Evolutionary conservation across 1,140 invertebrate genomes (phyloP), one percentile per base, ranked within the genome.

Genomic region (Trissolcus basalis): DNA sequence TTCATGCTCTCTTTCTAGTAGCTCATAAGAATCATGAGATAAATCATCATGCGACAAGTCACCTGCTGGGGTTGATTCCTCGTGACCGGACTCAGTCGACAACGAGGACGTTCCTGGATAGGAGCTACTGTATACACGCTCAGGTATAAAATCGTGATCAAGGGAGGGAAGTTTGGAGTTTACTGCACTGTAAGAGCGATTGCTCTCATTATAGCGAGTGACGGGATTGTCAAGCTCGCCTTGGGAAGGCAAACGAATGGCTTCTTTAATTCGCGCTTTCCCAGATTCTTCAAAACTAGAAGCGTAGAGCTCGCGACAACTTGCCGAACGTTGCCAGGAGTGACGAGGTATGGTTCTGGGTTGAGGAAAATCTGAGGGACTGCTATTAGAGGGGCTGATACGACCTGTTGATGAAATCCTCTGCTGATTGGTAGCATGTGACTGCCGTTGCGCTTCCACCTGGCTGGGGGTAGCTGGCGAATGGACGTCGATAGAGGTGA

Each of bases 21-120:
- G 84, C 81, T 96, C 95, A 84, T 96, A 96, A 73, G 95, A 96
- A 85, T 96, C 95, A 84, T 96, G 95, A 9, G 94, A 95, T 4
- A 96, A 87, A 87, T 96, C 95, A 82, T 96, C 95, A 83, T 95
- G 94, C 0, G 94, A 95, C 32, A 90, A 70, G 65, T 93, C 93
- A 50, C 91, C 91, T 47, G 86, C 85, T 0, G 82, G 87, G n/a
- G 83, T 86, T 3, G 87, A 87, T 51, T 87, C 87, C 70, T 85
- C 93, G 87, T 91, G 91, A 78, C 88, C 91, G 75, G 85, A 93
- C 86, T 89, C 91, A 87, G 89, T 90, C 85, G 89, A 91, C 81
- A 88, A 91, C 68, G 91, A 91, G 2, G 93, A 92, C 11, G 93
- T 94, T 32, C 94, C 94, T 7, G 94, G 94, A 85, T 95, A 96